Evolutionary conservation across 2,888 invertebrate genomes (phyloP), one percentile per base, ranked within the genome.

Genomic region (Drosophila anomalata): DNA sequence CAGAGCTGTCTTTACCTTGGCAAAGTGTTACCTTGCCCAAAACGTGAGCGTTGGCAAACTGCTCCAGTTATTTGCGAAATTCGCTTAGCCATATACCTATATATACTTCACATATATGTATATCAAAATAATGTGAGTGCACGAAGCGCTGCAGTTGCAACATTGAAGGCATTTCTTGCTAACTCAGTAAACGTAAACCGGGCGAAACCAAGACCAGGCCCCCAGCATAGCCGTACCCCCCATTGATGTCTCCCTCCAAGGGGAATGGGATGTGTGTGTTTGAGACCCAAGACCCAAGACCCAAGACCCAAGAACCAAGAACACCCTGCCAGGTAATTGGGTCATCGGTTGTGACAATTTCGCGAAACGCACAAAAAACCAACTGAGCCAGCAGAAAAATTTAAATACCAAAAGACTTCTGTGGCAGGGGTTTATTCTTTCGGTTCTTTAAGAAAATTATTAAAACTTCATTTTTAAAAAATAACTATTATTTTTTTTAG

Each of bases 161-260:
- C 82, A 87, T 76, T 82, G 65, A 69, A 63, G 50, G 77, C 76
- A 57, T 74, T 81, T 87, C 87, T 83, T 85, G 85, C 87, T 52
- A 87, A 85, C 63, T 80, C 79, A 85, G 82, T 76, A 72, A 72
- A 67, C 69, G 51, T 51, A 57, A 70, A 74, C 42, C 62, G 60
- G 52, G 53, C 29, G 51, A 69, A 73, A 55, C 57, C 53, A 65
- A 55, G 47, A 77, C 51, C 55, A 11, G n/a, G 46, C 69, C 44
- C 55, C 52, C 31, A 59, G 42, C 41, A 44, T n/a, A 46, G 17
- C 41, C 44, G 9, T 8, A 44, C 52, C 56, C 58, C 36, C 26
- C 26, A 2, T 11, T 17, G 42, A 17, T 9, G 20, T 20, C 22
- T 8, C 44, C 26, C 52, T 39, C 26, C 12, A 36, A 2, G 9